A percentile compares a stretch with the other conserved stretches of the same genome.
These are phyloP conservation scores for Neoaliturus tenellus DNA, from an alignment of 2,888 invertebrate species.

Conservation along the genomic window DNA sequence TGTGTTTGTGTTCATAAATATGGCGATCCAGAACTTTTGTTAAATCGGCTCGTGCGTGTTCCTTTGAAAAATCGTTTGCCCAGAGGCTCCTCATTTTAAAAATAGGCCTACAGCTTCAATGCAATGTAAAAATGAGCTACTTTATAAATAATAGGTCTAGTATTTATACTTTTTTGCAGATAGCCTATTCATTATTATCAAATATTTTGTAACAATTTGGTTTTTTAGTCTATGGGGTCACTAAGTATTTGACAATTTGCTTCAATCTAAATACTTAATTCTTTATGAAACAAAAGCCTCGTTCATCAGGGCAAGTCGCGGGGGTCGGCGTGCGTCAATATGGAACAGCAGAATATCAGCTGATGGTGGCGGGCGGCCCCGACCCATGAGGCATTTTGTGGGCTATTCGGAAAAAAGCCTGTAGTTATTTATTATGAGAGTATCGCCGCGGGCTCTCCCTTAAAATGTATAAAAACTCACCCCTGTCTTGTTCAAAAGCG, in stretches of 20 bases:
- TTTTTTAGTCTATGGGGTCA: background rate
- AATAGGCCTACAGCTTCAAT: no score
- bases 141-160: no score
- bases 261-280: background rate
- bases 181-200: no score
- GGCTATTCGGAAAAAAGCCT: conserved; percentile 12
- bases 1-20: no score
- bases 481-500: background rate
- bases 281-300: background rate
- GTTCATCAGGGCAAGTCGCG: background rate
- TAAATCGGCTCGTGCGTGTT: no score
- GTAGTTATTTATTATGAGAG: conserved; percentile 28
- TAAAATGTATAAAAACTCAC: background rate
- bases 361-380: background rate
- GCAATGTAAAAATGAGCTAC: no score
- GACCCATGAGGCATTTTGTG: background rate
- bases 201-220: no score
- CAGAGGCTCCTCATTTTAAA: no score
- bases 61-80: no score
- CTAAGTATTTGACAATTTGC: background rate
- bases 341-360: conserved; percentile 1
- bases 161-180: no score
- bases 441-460: background rate
- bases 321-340: background rate
- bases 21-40: no score